Percentiles rank a stretch among this genome's conserved stretches.
These are phyloP conservation scores for Sphyrna mokarran DNA, from an alignment of 2,113 vertebrate species.

Conservation along the genomic window DNA sequence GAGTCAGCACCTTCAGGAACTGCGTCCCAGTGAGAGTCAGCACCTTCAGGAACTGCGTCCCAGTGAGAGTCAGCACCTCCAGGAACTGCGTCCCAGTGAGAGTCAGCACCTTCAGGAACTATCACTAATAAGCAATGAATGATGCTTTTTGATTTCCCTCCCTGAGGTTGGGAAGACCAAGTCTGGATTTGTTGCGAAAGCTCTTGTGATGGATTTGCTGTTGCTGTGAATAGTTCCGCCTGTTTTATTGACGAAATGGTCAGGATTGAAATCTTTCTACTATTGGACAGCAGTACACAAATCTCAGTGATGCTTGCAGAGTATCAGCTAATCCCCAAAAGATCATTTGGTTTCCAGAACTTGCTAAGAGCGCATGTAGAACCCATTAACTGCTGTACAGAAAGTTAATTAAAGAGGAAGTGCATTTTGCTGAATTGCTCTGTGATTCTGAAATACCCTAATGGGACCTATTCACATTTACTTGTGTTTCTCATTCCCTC, in stretches of 20 bases:
- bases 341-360: background rate
- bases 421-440: slow-evolving; percentile 6
- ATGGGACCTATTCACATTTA: background rate
- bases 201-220: background rate
- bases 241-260: background rate
- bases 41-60: background rate
- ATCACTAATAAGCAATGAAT: background rate
- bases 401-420: background rate
- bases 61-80: background rate
- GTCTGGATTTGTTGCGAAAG: background rate
- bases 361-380: background rate
- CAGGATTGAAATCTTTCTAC: background rate
- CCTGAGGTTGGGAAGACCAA: background rate
- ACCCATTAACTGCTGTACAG: slow-evolving; percentile 17
- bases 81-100: background rate
- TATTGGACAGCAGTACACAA: slow-evolving; percentile 7
- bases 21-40: background rate
- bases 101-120: background rate
- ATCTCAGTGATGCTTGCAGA: background rate
- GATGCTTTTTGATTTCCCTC: background rate
- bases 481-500: background rate
- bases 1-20: background rate
- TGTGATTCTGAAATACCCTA: background rate
- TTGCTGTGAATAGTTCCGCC: background rate
- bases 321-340: background rate